Base-by-base conservation (phyloP, 2,113 vertebrate species). In the Rhinolophus sinicus region DNA sequence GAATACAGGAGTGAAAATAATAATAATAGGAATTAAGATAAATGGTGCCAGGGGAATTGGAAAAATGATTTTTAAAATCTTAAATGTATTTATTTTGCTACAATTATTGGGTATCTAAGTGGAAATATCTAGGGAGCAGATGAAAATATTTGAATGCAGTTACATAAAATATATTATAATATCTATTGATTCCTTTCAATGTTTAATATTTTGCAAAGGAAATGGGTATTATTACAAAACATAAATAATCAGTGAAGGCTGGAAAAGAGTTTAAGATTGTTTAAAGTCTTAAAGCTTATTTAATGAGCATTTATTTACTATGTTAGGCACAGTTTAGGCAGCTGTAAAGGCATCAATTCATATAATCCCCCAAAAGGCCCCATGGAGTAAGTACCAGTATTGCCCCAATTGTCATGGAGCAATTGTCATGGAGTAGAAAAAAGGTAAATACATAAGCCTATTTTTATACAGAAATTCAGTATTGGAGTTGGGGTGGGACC, bases 101-200 rank as follows among this genome's bases (percentile, higher is more conserved):
- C 1, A 75, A 1, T 83, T 78, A 30, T 54, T 93, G 5, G 6
- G 14, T 64, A 65, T 84, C 28, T n/a, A 33, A 60, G 28, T 84
- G n/a, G 64, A 47, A 82, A 40, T 52, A 80, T 33, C n/a, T 19
- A 80, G 15, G 60, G 56, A 54, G 4, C 13, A 86, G 33, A 69
- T 73, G 21, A 38, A 76, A 16, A 35, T 65, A 26, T 47, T 86
- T 94, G 26, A 60, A 56, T 30, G 21, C 1, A 93, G 50, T 38
- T 50, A 81, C 72, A 91, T 76, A 67, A 88, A 86, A n/a, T 64
- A 52, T 60, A 86, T 97, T 47, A 58, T 67, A 40, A 35, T 81
- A 10, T 16, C 11, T 58, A 24, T 67, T 90, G 13, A 56, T 88
- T 90, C 6, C 12, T 93, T 95, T 64, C 8, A 82, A 8, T 56